Evolutionary conservation across 1,140 invertebrate genomes (phyloP).

Genomic region (Drosophila grimshawi): DNA sequence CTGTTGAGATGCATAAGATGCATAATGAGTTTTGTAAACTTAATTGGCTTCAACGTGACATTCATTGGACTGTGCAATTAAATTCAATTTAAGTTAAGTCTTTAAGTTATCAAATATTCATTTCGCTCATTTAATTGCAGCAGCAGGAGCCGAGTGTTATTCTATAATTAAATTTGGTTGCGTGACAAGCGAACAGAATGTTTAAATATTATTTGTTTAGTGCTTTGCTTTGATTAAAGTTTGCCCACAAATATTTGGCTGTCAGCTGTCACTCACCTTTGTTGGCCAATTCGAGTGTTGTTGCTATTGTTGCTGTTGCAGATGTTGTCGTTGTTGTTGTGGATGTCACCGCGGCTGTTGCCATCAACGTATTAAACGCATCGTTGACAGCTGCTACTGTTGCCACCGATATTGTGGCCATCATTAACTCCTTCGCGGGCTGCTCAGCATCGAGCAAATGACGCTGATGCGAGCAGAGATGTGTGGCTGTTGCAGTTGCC

Average conservation of each 20-base stretch:
- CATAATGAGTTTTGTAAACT: no score
- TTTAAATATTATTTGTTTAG: slow-evolving; percentile 15
- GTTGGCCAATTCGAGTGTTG: slow-evolving; percentile 60
- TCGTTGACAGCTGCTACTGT: slow-evolving; percentile 39
- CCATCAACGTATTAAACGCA: slow-evolving; percentile 57
- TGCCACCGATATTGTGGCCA: slow-evolving; percentile 20
- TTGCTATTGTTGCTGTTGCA: slow-evolving; percentile 30
- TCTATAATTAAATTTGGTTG: no score
- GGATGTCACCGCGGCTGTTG: slow-evolving; percentile 37
- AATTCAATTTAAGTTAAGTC: no score
- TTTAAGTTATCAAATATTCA: no score
- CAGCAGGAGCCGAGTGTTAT: no score
- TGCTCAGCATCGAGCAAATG: slow-evolving; percentile 71
- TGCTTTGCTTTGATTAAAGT: slow-evolving; percentile 6
- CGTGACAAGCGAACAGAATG: not conserved
- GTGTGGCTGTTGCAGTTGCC: slow-evolving; percentile 12
- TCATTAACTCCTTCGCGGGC: slow-evolving; percentile 42
- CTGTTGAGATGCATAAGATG: no score
- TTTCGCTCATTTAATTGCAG: no score
- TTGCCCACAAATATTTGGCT: not conserved
- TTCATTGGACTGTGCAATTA: no score
- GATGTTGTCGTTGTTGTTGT: slow-evolving; percentile 32
- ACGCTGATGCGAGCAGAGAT: slow-evolving; percentile 72
- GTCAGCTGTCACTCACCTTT: slow-evolving; percentile 57
- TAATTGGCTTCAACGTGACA: no score